A percentile compares a stretch with the other conserved stretches of the same genome.
Conservation (phyloP, 1,140 invertebrate genomes). For the Micrasema minimum region DNA sequence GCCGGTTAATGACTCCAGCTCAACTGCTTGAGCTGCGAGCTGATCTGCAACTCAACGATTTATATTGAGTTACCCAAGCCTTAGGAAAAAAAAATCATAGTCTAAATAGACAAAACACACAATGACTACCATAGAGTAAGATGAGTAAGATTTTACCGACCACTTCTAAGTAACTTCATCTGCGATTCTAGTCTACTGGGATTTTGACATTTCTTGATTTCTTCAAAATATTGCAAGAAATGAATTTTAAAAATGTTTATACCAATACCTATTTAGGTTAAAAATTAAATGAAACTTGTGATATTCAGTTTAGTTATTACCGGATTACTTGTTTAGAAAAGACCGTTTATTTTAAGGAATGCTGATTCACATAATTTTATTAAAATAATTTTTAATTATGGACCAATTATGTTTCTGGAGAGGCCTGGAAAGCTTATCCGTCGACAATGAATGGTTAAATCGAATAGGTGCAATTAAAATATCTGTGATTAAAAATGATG, state of each 20-base stretch:
- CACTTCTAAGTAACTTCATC: too few species aligned
- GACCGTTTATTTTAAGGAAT: not conserved
- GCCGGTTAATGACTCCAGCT: too few species aligned
- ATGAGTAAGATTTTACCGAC: too few species aligned
- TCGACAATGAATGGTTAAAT: slow-evolving; percentile 27
- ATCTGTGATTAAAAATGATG: slow-evolving; percentile 59
- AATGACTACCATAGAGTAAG: too few species aligned
- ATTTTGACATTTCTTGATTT: not conserved
- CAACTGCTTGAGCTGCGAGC: too few species aligned
- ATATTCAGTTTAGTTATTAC: too few species aligned
- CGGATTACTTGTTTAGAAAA: too few species aligned
- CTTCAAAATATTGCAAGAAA: slow-evolving; percentile 17
- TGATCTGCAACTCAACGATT: too few species aligned
- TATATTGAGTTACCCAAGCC: too few species aligned
- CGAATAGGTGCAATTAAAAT: slow-evolving; percentile 63
- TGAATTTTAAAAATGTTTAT: not conserved
- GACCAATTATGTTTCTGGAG: slow-evolving; percentile 47
- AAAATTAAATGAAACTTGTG: not conserved
- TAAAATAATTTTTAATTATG: slow-evolving; percentile 26
- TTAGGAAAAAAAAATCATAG: too few species aligned
- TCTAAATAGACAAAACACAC: too few species aligned
- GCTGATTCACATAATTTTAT: not conserved
- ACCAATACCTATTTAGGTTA: slow-evolving; percentile 1
- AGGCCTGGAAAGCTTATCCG: slow-evolving; percentile 43
- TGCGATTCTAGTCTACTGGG: too few species aligned